phyloP scores from a whole-genome alignment of 64 coral and sea anemone genomes.

The Catalaphyllia jardinei region DNA sequence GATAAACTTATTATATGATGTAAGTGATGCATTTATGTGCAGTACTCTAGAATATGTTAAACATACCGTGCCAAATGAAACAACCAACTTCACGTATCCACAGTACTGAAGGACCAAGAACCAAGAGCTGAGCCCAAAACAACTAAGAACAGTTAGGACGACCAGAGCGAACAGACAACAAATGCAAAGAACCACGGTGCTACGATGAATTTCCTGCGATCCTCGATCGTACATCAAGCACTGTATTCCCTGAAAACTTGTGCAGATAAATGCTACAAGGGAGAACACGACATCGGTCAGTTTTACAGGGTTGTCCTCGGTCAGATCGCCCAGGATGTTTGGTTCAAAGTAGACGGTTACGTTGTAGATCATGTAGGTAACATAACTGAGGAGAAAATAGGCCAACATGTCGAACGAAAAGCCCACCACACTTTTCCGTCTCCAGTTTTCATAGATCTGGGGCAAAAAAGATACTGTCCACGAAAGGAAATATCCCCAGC shows the following conservation, averaged over 20 bases:
- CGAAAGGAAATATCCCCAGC: constrained; percentile 85
- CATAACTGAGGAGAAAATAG: constrained; percentile 79
- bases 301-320: constrained; percentile 76
- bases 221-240: constrained; percentile 77
- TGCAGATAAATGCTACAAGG: constrained; percentile 65
- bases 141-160: constrained; percentile 26
- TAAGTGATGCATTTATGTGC: too few relatives aligned
- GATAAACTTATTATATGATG: background rate
- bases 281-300: constrained; percentile 80
- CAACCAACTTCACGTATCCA: constrained; percentile 83
- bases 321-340: constrained; percentile 42
- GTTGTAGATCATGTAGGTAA: constrained; percentile 84
- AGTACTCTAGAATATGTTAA: background rate
- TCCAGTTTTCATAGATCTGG: constrained; percentile 92
- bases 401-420: constrained; percentile 88
- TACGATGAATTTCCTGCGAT: constrained; percentile 64
- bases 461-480: constrained; percentile 88
- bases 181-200: constrained; percentile 34
- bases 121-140: constrained; percentile 43
- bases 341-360: constrained; percentile 68
- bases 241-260: constrained; percentile 49
- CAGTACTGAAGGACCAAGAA: constrained; percentile 74
- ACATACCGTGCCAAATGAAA: constrained; percentile 85
- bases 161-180: constrained; percentile 45
- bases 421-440: constrained; percentile 77